phyloP scores from a whole-genome alignment of 2,113 vertebrate genomes.

The Brienomyrus brachyistius region DNA sequence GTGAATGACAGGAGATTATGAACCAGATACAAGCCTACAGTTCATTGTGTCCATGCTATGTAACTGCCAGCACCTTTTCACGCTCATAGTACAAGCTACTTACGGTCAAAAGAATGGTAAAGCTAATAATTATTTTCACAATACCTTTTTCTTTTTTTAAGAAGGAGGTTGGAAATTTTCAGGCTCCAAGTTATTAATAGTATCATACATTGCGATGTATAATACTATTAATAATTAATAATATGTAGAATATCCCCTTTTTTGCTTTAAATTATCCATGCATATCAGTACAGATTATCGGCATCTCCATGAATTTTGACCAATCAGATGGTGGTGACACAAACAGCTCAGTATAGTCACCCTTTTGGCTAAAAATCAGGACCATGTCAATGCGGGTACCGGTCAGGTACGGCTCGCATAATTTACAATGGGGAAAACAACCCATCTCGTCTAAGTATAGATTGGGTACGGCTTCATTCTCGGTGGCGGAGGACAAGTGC shows the following conservation, averaged over 20 bases:
- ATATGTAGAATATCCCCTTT: neutral
- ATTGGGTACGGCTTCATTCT: neutral
- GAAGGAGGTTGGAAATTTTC: neutral
- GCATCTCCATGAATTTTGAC: neutral
- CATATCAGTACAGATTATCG: neutral
- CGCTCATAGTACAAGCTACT: neutral
- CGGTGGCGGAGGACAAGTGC: neutral
- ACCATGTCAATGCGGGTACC: neutral
- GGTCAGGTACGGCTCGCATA: neutral
- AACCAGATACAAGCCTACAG: neutral
- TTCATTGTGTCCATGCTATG: neutral
- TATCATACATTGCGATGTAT: neutral
- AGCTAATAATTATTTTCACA: neutral
- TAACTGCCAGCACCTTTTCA: neutral
- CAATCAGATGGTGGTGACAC: neutral
- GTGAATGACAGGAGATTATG: neutral
- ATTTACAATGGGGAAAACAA: neutral
- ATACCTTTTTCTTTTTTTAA: no score
- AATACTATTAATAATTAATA: neutral
- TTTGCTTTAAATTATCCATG: neutral
- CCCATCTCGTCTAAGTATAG: neutral
- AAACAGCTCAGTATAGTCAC: neutral
- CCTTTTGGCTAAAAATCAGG: neutral
- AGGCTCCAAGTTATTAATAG: neutral
- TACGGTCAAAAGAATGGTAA: neutral